phyloP scores from a whole-genome alignment of 2,797 vertebrate genomes.

The Chaetodon trifasciatus region DNA sequence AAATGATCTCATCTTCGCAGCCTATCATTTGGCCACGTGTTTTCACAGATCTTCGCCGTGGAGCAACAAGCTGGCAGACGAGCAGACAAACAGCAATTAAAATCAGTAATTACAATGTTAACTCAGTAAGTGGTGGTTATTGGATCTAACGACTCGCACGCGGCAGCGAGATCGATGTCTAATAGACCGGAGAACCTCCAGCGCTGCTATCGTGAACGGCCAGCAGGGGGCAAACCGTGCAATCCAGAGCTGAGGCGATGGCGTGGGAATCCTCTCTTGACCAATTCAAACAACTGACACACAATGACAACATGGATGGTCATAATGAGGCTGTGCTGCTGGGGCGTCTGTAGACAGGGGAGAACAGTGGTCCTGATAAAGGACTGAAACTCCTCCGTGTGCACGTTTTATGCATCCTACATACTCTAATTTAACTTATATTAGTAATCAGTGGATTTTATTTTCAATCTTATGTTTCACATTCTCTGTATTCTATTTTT shows the following conservation, averaged over 20 bases:
- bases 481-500: too few species aligned
- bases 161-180: conserved; percentile 47
- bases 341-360: not conserved
- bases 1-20: not conserved
- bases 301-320: conserved; percentile 20
- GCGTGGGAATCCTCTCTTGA: conserved; percentile 19
- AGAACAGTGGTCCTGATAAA: too few species aligned
- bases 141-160: conserved; percentile 45
- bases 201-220: conserved; percentile 21
- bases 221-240: conserved; percentile 71
- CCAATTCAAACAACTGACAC: conserved; percentile 14
- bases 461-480: too few species aligned
- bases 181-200: conserved; percentile 21
- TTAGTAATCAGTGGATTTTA: too few species aligned
- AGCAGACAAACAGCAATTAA: conserved; percentile 21
- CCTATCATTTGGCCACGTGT: not conserved
- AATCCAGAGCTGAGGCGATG: conserved; percentile 7
- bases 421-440: too few species aligned
- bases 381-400: too few species aligned
- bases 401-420: too few species aligned
- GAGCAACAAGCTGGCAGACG: not conserved
- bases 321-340: conserved; percentile 2
- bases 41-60: not conserved
- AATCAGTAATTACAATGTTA: conserved; percentile 46
- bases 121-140: conserved; percentile 48